Evolutionary conservation across 2,113 vertebrate genomes (phyloP).

Genomic region (Sphyrna mokarran): DNA sequence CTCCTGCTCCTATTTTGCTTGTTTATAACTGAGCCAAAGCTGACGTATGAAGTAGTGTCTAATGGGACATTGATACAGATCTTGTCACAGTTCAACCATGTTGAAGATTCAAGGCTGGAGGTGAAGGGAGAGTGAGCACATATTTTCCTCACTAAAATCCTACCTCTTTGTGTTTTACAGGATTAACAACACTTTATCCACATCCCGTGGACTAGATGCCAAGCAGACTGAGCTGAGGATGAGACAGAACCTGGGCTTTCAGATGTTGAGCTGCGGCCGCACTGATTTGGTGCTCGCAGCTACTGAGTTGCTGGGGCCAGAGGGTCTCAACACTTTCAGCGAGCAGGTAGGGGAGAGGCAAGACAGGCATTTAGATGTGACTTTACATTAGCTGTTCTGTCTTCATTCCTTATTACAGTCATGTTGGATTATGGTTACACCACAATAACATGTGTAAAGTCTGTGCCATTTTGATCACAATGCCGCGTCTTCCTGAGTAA

Average conservation of each 20-base stretch:
- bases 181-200: conserved; percentile 61
- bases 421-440: neutral
- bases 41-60: neutral
- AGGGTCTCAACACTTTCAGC: conserved; percentile 65
- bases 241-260: conserved; percentile 65
- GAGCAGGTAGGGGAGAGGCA: conserved; percentile 54
- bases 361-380: neutral
- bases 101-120: neutral
- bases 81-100: neutral
- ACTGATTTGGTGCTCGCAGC: conserved; percentile 66
- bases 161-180: conserved; percentile 42
- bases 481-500: neutral
- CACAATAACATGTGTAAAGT: neutral
- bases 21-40: neutral
- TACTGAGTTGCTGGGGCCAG: conserved; percentile 61
- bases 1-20: too few relatives aligned
- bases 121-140: neutral
- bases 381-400: neutral
- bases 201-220: conserved; percentile 58
- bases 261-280: conserved; percentile 67
- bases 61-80: neutral
- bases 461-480: neutral
- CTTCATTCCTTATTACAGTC: too few relatives aligned
- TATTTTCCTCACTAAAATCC: neutral
- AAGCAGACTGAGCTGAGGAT: conserved; percentile 63